phyloP scores from a whole-genome alignment of 2,113 vertebrate genomes.

The Strigops habroptila region DNA sequence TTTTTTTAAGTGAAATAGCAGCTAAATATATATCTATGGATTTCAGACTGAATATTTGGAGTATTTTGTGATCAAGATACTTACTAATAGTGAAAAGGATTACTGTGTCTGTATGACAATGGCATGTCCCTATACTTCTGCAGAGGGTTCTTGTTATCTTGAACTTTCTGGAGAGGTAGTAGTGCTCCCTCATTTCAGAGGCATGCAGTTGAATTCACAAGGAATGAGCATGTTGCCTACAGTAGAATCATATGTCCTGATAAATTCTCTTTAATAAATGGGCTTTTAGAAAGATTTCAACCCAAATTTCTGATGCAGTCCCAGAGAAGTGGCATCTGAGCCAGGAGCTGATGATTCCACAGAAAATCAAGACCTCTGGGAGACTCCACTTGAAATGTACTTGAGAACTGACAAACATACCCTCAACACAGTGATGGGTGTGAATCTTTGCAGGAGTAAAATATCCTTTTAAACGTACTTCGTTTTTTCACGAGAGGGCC shows the following conservation, averaged over 20 bases:
- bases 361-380: not conserved
- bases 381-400: not conserved
- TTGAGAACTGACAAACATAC: not conserved
- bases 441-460: not conserved
- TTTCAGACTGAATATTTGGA: not conserved
- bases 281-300: not conserved
- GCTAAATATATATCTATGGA: not conserved
- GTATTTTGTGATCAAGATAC: not conserved
- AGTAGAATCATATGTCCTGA: not conserved
- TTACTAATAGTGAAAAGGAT: not conserved
- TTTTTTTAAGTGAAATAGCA: not conserved
- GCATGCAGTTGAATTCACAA: not conserved
- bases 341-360: not conserved
- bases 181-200: not conserved
- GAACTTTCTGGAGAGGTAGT: not conserved
- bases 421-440: not conserved
- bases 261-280: not conserved
- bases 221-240: not conserved
- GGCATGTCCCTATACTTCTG: not conserved
- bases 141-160: not conserved
- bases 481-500: not conserved
- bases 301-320: not conserved
- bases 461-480: not conserved
- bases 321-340: not conserved
- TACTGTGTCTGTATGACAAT: not conserved